These are phyloP conservation scores for Salpingus planirostris DNA, from an alignment of 2,888 invertebrate genomes.

Conservation along the genomic window DNA sequence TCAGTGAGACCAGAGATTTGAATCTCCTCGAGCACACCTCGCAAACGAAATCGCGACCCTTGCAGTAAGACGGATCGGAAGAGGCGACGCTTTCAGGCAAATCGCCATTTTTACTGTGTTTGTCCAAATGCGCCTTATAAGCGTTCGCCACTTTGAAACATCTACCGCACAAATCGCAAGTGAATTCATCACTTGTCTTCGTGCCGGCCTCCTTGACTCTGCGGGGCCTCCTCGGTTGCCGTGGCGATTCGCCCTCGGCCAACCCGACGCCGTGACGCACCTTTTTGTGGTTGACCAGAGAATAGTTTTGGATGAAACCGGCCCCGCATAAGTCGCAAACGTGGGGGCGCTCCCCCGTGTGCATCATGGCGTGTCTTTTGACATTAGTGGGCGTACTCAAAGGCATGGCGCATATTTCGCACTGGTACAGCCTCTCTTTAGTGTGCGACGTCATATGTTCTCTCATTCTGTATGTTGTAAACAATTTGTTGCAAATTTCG, in stretches of 20 bases:
- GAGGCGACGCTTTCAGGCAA: not conserved
- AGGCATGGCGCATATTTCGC: constrained; percentile 16
- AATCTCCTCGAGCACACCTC: constrained; percentile 11
- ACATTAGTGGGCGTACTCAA: constrained; percentile 22
- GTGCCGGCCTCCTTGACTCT: constrained; percentile 7
- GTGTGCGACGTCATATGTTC: constrained; percentile 18
- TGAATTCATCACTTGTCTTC: constrained; percentile 6
- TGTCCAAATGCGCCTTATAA: constrained; percentile 16
- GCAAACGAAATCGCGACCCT: no score
- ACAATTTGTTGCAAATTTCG: constrained; percentile 14
- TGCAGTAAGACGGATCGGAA: not conserved
- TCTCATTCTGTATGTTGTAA: constrained; percentile 14
- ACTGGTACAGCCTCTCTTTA: constrained; percentile 18
- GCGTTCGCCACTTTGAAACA: constrained; percentile 13
- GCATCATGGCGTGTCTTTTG: constrained; percentile 20
- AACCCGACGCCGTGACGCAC: not conserved
- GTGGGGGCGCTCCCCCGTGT: constrained; percentile 19
- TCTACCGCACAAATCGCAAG: constrained; percentile 16
- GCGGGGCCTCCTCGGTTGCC: constrained; percentile 10
- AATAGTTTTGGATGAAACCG: constrained; percentile 13
- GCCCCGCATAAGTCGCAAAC: constrained; percentile 10
- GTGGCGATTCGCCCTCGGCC: no score
- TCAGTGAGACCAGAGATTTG: constrained; percentile 17
- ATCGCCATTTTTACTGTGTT: constrained; percentile 6
- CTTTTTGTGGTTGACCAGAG: constrained; percentile 5